phyloP scores from a whole-genome alignment of 2,888 invertebrate genomes.

The Agrochola litura region DNA sequence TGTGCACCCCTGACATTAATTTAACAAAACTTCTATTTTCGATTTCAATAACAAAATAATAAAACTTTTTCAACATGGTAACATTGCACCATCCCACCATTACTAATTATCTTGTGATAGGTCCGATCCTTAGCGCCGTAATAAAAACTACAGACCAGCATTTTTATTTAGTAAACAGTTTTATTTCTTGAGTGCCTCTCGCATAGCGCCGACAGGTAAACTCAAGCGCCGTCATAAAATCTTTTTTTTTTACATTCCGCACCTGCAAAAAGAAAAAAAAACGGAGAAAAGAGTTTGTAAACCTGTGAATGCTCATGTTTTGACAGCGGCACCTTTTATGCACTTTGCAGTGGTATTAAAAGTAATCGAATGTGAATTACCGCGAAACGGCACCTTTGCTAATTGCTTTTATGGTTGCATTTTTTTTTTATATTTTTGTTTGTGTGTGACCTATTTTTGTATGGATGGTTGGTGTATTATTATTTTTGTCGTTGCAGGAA shows the following conservation, averaged over 20 bases:
- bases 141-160: conserved; percentile 40
- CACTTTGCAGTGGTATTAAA: conserved; percentile 71
- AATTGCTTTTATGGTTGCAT: conserved; percentile 57
- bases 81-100: conserved; percentile 30
- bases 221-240: conserved; percentile 86
- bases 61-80: conserved; percentile 20
- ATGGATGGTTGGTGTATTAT: not conserved
- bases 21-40: not conserved
- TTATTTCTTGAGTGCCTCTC: conserved; percentile 59
- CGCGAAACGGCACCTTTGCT: conserved; percentile 69
- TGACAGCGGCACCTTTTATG: conserved; percentile 86
- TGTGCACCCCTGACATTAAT: not conserved
- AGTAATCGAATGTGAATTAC: conserved; percentile 71
- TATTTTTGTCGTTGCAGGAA: not conserved
- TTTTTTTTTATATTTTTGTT: not conserved
- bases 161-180: conserved; percentile 58
- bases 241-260: conserved; percentile 81
- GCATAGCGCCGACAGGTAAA: conserved; percentile 69
- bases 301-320: conserved; percentile 81
- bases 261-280: conserved; percentile 84
- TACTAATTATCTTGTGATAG: conserved; percentile 53
- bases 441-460: conserved; percentile 38
- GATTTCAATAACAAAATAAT: not conserved
- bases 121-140: conserved; percentile 47
- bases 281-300: conserved; percentile 51